Base-by-base conservation (phyloP, 2,113 vertebrate genomes). In the Pardalotus punctatus region DNA sequence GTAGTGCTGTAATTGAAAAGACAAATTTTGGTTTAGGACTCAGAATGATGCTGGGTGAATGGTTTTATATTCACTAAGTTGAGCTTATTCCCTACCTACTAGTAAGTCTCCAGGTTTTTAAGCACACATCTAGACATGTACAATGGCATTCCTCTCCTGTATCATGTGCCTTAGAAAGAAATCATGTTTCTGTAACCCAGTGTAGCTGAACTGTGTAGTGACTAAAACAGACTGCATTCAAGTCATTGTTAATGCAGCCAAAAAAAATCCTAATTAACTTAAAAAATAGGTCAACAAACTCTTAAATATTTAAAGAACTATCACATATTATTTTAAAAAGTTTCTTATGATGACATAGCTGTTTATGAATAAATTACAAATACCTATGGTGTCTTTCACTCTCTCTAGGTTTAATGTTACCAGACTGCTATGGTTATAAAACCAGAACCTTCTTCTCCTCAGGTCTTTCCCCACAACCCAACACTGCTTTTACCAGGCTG, bases 251-350 rank as follows among this genome's bases (percentile, higher is more conserved):
- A 92, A 96, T 91, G 92, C 95, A 96, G 79, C 90, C 62, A 69
- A 74, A 95, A 78, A 94, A 96, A 91, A 82, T 81, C 83, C 93
- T 96, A 97, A 98, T 98, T 97, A 97, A 95, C 95, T 84, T 88
- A 86, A 94, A 97, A 98, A 97, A 96, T 93, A 97, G 97, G 96
- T 97, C 97, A 98, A 93, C 94, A 96, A 97, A 81, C 27, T 86
- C 88, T 90, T 97, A 97, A 97, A 98, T 97, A 97, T 98, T 98
- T 97, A 97, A 97, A 96, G 79, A 96, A 93, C 93, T 90, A 94
- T 97, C 95, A 96, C 79, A 48, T 94, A 97, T 81, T 95, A 90
- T 97, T 97, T 97, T 12, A 31, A 89, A 97, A 97, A 94, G 60
- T 92, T 97, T 88, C 93, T 91, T 95, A 77, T 53, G 80, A 97